Evolutionary conservation across 2,113 vertebrate genomes (phyloP).

Genomic region (Lagenorhynchus albirostris): DNA sequence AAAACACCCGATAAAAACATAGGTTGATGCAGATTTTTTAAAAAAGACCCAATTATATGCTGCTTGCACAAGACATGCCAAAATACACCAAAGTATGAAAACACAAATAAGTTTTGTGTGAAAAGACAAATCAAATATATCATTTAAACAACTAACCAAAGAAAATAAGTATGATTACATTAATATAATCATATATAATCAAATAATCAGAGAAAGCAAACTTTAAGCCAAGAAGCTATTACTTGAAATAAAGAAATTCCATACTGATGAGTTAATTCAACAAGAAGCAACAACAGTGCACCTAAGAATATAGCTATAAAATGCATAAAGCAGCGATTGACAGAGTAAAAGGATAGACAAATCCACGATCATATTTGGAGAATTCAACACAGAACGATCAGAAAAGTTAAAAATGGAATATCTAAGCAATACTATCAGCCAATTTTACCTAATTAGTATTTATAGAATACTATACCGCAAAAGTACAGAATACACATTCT

Average conservation of each 20-base stretch:
- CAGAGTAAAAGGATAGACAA: neutral
- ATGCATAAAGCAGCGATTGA: neutral
- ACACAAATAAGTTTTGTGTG: neutral
- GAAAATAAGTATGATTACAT: neutral
- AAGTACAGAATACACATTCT: neutral
- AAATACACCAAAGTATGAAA: neutral
- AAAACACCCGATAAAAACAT: neutral
- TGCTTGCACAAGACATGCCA: neutral
- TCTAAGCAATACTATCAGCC: neutral
- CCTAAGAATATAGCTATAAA: neutral
- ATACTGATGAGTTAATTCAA: neutral
- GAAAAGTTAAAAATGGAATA: neutral
- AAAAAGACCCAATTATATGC: neutral
- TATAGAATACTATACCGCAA: neutral
- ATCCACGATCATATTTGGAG: neutral
- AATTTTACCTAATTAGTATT: neutral
- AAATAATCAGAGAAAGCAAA: neutral
- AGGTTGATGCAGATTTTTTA: neutral
- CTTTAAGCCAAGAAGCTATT: neutral
- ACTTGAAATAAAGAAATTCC: neutral
- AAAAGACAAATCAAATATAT: neutral
- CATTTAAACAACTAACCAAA: slow-evolving; percentile 8
- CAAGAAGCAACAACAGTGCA: neutral
- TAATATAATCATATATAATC: neutral
- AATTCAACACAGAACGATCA: neutral